Base-by-base conservation (phyloP, 2,888 invertebrate genomes). In the Polyploca ridens region DNA sequence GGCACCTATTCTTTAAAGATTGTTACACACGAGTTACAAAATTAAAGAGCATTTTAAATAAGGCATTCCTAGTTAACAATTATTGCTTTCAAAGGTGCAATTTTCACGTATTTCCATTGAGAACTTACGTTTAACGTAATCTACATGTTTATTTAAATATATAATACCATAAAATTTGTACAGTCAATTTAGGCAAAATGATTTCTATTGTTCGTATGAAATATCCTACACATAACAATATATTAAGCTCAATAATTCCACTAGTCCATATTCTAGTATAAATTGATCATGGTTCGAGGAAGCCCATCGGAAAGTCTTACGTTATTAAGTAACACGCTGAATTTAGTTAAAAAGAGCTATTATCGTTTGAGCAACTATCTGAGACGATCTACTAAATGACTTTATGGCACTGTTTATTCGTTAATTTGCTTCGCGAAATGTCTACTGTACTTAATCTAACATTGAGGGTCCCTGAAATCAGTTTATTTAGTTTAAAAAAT, bases 341-440 rank as follows among this genome's bases (percentile, higher is more conserved):
- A 73, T 75, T 77, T 76, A 70, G 74, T 75, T 69, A 19, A 75
- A 72, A 71, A 77, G 69, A 75, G 74, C 69, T 77, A 79, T 78
- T 77, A 64, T 41, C 69, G 75, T 83, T 91, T 90, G 91, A 93
- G 92, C 91, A 91, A 91, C 86, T 85, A 86, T 74, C 69, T 84
- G 82, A 82, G 80, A 81, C 75, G 74, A 80, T 80, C 83, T 73
- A 81, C 83, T 85, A 72, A 78, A 82, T 78, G 46, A 85, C 81
- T 83, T 27, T 92, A 93, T 93, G 93, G 93, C 93, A 93, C 93
- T 86, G 89, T 84, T 83, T 76, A 77, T 88, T 93, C 91, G 93
- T 89, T 93, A 88, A 83, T 81, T 83, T 79, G 76, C 69, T 70
- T 65, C 65, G 69, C 71, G 67, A 67, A 69, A 61, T 73, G 73